phyloP scores from a whole-genome alignment of 2,113 vertebrate genomes.

The Oryzias javanicus region DNA sequence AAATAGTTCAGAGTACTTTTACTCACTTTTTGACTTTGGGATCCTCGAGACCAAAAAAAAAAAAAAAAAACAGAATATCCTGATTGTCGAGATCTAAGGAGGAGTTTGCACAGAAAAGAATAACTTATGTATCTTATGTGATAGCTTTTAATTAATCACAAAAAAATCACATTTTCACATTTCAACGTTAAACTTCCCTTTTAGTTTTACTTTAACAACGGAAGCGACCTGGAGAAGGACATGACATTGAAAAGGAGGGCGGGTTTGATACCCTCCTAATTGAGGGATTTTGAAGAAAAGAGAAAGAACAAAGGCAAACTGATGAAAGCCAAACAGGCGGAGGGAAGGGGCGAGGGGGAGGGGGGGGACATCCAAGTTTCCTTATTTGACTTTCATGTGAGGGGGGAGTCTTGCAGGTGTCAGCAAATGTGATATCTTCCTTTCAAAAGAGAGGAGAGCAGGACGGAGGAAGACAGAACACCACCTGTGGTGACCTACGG shows the following conservation, averaged over 20 bases:
- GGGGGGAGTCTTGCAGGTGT: neutral
- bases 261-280: neutral
- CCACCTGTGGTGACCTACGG: conserved; percentile 18
- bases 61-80: conserved; percentile 1
- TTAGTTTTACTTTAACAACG: conserved; percentile 42
- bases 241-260: neutral
- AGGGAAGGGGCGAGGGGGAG: neutral
- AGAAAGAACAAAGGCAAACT: neutral
- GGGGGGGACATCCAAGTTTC: neutral
- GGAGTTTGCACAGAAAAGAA: conserved; percentile 12
- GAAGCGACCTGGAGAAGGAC: neutral
- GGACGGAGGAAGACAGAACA: conserved; percentile 2
- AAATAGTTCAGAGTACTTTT: conserved; percentile 48
- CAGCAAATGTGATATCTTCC: conserved; percentile 19
- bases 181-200: conserved; percentile 45
- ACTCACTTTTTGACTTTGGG: conserved; percentile 36
- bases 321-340: neutral
- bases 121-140: neutral
- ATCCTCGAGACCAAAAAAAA: conserved; percentile 40
- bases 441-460: conserved; percentile 21
- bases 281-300: neutral
- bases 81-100: conserved; percentile 34
- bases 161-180: too few relatives aligned
- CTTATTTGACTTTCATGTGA: conserved; percentile 46
- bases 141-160: too few relatives aligned